Percentiles rank a stretch among this genome's conserved stretches.
phyloP scores from a whole-genome alignment of 2,797 vertebrate species.

The Myotis daubentonii region DNA sequence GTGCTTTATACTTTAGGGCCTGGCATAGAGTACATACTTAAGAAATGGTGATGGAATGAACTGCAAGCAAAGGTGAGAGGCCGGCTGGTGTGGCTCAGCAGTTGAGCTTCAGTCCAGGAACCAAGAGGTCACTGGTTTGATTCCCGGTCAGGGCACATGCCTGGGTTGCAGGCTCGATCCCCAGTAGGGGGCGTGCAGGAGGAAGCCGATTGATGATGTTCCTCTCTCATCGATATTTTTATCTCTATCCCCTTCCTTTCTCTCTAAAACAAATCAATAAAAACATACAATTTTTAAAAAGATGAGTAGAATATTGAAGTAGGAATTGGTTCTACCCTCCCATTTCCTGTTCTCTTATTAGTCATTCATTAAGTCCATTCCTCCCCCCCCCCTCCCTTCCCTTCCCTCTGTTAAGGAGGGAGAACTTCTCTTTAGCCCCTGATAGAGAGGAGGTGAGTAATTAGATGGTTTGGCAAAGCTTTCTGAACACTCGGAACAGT shows the following conservation, averaged over 20 bases:
- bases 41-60: background rate
- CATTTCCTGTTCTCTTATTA: background rate
- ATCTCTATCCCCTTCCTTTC: no score
- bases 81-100: no score
- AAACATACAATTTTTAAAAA: no score
- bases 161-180: no score
- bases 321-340: background rate
- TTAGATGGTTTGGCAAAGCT: constrained; percentile 18
- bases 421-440: background rate
- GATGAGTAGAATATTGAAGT: background rate
- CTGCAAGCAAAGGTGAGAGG: background rate
- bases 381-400: background rate
- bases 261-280: no score
- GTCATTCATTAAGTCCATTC: background rate
- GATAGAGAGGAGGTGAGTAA: background rate
- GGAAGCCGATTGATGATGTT: no score
- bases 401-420: background rate
- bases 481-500: background rate
- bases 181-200: no score
- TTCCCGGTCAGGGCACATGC: no score
- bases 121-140: no score
- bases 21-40: background rate
- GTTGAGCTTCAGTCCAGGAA: no score
- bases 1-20: constrained; percentile 37
- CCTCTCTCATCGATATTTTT: no score